phyloP scores from a whole-genome alignment of 2,113 vertebrate species.

The Phalacrocorax pelagicus region DNA sequence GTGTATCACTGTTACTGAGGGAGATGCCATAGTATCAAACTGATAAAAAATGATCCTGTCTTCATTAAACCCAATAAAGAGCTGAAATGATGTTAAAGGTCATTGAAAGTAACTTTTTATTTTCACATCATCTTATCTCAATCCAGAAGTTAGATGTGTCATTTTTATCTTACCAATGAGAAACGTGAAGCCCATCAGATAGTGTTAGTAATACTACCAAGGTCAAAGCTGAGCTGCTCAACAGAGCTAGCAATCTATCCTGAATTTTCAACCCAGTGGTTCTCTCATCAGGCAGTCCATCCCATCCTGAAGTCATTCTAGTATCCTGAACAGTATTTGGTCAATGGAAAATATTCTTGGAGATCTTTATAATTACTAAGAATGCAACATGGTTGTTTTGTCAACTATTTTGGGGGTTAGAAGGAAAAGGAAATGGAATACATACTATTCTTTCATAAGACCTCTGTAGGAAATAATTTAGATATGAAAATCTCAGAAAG shows the following conservation, averaged over 20 bases:
- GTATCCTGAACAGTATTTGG: background rate
- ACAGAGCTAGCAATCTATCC: background rate
- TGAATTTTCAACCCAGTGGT: background rate
- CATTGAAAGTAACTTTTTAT: background rate
- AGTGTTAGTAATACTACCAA: background rate
- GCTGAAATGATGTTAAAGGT: background rate
- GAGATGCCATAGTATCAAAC: background rate
- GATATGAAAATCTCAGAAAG: background rate
- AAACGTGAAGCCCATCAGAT: background rate
- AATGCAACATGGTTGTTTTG: background rate
- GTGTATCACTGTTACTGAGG: background rate
- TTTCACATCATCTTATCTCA: background rate
- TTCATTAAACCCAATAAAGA: background rate
- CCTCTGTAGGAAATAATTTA: background rate
- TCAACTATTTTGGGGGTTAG: background rate
- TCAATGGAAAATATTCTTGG: background rate
- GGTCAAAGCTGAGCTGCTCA: background rate
- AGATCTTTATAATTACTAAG: background rate
- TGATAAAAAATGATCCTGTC: background rate
- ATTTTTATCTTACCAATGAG: background rate
- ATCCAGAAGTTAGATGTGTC: background rate
- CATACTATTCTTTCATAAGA: background rate
- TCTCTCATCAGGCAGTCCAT: background rate
- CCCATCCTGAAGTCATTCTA: background rate
- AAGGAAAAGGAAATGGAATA: background rate